phyloP scores from a whole-genome alignment of 2,113 vertebrate species.

The Carassius gibelio region DNA sequence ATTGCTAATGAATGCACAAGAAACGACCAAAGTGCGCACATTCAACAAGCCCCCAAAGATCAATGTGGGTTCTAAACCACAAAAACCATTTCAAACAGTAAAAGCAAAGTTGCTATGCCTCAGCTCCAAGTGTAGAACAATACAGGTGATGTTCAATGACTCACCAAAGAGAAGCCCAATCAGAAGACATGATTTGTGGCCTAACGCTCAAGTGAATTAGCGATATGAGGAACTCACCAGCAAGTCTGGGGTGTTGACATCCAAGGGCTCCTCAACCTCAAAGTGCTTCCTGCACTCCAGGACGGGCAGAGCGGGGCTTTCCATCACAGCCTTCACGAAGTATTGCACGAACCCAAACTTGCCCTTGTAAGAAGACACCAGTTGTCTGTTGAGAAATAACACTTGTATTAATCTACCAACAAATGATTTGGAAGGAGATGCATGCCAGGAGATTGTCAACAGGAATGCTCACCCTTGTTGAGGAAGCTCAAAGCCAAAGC shows the following conservation, averaged over 20 bases:
- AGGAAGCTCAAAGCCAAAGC: conserved; percentile 84
- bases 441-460: neutral
- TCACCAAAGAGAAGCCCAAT: neutral
- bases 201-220: neutral
- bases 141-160: neutral
- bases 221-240: conserved; percentile 71
- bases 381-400: conserved; percentile 64
- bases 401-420: neutral
- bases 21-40: no score
- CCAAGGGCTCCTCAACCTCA: conserved; percentile 82
- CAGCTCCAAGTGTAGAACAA: no score
- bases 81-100: no score
- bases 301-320: conserved; percentile 70
- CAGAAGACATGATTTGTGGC: conserved; percentile 72
- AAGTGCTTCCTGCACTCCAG: conserved; percentile 77
- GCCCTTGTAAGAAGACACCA: conserved; percentile 85
- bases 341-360: conserved; percentile 85
- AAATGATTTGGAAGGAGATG: neutral
- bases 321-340: conserved; percentile 81
- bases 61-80: no score
- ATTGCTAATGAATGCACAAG: neutral
- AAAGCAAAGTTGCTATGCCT: no score
- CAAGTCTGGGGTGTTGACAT: conserved; percentile 82
- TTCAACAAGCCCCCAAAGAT: no score
- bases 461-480: conserved; percentile 76